Base-by-base conservation (phyloP, 2,797 vertebrate species). In the Danio kyathit region DNA sequence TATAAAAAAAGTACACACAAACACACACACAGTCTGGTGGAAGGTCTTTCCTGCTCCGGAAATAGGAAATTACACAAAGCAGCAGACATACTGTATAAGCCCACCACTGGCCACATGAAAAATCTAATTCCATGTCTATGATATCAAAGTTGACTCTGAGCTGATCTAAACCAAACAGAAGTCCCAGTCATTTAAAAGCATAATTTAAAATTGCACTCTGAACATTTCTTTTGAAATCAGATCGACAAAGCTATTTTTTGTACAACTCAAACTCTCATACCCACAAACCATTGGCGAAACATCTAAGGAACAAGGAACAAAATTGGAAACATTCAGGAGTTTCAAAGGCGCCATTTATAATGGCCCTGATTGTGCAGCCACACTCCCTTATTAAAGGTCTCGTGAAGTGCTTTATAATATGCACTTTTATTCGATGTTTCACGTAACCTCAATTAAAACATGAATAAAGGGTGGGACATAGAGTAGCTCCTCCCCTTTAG, bases 61-160 rank as follows among this genome's bases (percentile, higher is more conserved):
- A 84, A 81, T 14, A 73, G 69, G 54, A 73, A 56, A 81, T 61
- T 61, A 54, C 61, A 69, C 67, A 71, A 77, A 74, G 72, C 43
- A 65, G 74, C 41, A 73, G 54, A 59, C 75, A 48, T 10, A 7
- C 5, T 48, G 46, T 48, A 66, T 38, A 48, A 67, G 66, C 69
- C n/a, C 16, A 12, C 16, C 7, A 52, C 51, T 19, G 51, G 59
- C 56, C 64, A 72, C 65, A 21, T 48, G 65, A 81, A 75, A 49
- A 52, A 67, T 56, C 6, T 63, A 44, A 74, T 51, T 61, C 64
- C 48, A 79, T 44, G n/a, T 74, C 12, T 51, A 80, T 75, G 46
- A 49, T 41, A 63, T 75, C 7, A 51, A 19, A 17, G 57, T 69
- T 13, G 49, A 29, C 6, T 43, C 40, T 21, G 44, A 54, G 52